Evolutionary conservation across 2,113 vertebrate genomes (phyloP).

Genomic region (Madoqua kirkii): DNA sequence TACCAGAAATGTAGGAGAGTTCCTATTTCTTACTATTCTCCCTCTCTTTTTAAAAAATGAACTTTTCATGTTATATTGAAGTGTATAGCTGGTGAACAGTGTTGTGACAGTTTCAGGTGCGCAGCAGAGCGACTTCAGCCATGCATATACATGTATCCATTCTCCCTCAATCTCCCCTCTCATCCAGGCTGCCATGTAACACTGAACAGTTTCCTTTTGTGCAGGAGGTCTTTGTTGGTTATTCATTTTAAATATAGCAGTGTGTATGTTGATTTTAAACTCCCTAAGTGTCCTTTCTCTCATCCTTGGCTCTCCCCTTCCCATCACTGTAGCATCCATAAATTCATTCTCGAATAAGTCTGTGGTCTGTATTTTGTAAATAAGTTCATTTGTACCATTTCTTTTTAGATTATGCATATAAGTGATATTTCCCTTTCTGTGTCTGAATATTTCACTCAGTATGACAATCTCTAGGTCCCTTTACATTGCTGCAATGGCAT

Average conservation of each 20-base stretch:
- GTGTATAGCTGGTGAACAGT: background rate
- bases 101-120: background rate
- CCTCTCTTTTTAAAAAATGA: background rate
- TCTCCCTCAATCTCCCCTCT: background rate
- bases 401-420: background rate
- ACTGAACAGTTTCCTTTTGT: background rate
- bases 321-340: background rate
- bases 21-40: background rate
- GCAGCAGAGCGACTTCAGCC: background rate
- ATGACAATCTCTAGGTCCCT: background rate
- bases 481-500: background rate
- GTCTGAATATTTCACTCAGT: background rate
- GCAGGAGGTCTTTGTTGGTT: background rate
- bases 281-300: background rate
- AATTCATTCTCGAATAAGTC: background rate
- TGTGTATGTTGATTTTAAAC: background rate
- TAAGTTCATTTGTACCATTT: background rate
- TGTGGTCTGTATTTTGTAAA: background rate
- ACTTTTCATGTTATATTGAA: background rate
- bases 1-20: background rate
- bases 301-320: background rate
- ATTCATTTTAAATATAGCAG: background rate
- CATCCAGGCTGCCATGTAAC: background rate
- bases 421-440: background rate
- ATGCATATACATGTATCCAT: background rate